These are phyloP conservation scores for Armadillidium nasatum DNA, from an alignment of 1,140 invertebrate genomes.

Conservation along the genomic window DNA sequence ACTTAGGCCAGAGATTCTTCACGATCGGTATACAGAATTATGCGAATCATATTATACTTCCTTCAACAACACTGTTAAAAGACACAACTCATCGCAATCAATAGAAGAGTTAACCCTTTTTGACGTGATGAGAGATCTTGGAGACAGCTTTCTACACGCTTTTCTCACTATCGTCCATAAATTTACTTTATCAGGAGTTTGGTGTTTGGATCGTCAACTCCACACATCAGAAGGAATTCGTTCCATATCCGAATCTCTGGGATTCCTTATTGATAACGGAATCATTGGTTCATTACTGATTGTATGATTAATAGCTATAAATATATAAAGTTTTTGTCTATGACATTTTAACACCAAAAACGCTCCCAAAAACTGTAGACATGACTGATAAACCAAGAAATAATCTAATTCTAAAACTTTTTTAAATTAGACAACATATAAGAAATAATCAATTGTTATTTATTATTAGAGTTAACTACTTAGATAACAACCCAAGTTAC, in stretches of 20 bases:
- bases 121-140: conserved; percentile 41
- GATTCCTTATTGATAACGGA: conserved; percentile 43
- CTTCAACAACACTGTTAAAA: conserved; percentile 35
- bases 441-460: no score
- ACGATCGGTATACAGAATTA: conserved; percentile 41
- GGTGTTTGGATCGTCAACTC: conserved; percentile 39
- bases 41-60: conserved; percentile 41
- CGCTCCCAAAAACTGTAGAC: no score
- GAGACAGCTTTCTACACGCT: conserved; percentile 41
- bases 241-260: conserved; percentile 31
- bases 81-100: conserved; percentile 19
- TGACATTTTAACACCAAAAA: no score
- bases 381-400: no score
- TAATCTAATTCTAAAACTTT: no score
- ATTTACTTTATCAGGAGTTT: conserved; percentile 38
- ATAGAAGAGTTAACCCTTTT: conserved; percentile 39
- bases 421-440: no score
- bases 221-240: conserved; percentile 32
- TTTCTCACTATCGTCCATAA: conserved; percentile 42
- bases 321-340: no score
- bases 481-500: no score
- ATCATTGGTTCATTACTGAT: conserved; percentile 43
- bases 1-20: conserved; percentile 31
- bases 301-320: conserved; percentile 25
- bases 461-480: no score